These are phyloP conservation scores for Habroteleia sp. DNA, from an alignment of 2,888 invertebrate genomes.

Conservation along the genomic window DNA sequence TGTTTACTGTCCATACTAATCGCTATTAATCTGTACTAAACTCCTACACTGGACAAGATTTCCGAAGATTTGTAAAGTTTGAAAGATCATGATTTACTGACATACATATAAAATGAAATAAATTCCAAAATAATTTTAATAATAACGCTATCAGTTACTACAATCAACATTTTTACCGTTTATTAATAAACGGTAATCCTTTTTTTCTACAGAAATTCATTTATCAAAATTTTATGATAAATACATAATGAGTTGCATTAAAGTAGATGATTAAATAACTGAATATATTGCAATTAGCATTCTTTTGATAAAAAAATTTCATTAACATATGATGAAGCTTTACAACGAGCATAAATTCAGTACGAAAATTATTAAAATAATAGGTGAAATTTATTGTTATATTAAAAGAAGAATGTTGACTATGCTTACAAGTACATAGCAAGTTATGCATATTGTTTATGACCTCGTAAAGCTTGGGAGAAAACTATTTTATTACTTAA, in stretches of 20 bases:
- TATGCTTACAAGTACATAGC: constrained; percentile 24
- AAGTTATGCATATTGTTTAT: constrained; percentile 37
- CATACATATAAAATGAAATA: constrained; percentile 14
- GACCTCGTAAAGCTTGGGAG: constrained; percentile 21
- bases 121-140: constrained; percentile 9
- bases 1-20: constrained; percentile 31
- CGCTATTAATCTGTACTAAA: constrained; percentile 31
- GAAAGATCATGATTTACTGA: constrained; percentile 39
- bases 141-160: neutral
- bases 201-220: neutral
- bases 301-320: constrained; percentile 4
- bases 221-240: neutral
- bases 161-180: neutral
- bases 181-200: constrained; percentile 9
- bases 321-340: constrained; percentile 13
- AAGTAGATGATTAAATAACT: constrained; percentile 1
- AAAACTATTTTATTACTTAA: constrained; percentile 37
- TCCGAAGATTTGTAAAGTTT: constrained; percentile 32
- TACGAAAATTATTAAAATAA: constrained; percentile 15
- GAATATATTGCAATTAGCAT: constrained; percentile 11
- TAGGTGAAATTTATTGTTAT: constrained; percentile 29
- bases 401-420: constrained; percentile 26
- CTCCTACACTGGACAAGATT: constrained; percentile 33
- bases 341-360: constrained; percentile 15
- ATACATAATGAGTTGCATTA: neutral